These are phyloP conservation scores for Heliconius eleuchia DNA, from an alignment of 1,140 invertebrate genomes.

Conservation along the genomic window DNA sequence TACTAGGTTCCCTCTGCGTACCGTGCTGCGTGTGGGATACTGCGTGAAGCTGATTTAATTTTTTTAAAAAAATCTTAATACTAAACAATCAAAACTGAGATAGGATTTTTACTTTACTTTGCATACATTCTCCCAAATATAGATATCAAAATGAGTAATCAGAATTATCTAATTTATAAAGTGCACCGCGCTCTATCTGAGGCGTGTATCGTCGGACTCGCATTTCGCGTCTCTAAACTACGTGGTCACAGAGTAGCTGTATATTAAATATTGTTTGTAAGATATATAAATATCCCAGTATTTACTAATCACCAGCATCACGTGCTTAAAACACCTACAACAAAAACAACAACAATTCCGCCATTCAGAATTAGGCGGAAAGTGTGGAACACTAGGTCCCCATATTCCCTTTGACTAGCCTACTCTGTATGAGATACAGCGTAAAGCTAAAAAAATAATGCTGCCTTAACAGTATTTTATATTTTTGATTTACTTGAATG, in stretches of 20 bases:
- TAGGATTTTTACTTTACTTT: neutral
- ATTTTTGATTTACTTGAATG: neutral
- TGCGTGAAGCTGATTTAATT: too few species aligned
- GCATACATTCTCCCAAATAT: slow-evolving; percentile 1
- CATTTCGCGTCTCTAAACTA: slow-evolving; percentile 56
- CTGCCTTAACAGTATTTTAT: neutral
- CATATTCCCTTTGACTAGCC: too few species aligned
- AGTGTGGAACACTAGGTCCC: too few species aligned
- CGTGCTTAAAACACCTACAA: too few species aligned
- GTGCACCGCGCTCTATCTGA: slow-evolving; percentile 31
- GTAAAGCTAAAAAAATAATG: too few species aligned
- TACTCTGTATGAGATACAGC: too few species aligned
- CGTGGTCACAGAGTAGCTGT: slow-evolving; percentile 36
- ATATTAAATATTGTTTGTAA: neutral
- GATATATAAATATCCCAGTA: too few species aligned
- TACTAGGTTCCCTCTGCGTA: too few species aligned
- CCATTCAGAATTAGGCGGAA: too few species aligned
- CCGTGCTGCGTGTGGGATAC: too few species aligned
- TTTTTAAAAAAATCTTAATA: neutral
- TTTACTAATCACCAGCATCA: too few species aligned
- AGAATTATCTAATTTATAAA: slow-evolving; percentile 36
- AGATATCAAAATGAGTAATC: slow-evolving; percentile 29
- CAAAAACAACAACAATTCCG: too few species aligned
- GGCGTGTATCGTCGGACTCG: slow-evolving; percentile 37
- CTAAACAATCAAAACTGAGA: neutral